phyloP scores from a whole-genome alignment of 1,140 invertebrate genomes.

The Phymorhynchus buccinoides region DNA sequence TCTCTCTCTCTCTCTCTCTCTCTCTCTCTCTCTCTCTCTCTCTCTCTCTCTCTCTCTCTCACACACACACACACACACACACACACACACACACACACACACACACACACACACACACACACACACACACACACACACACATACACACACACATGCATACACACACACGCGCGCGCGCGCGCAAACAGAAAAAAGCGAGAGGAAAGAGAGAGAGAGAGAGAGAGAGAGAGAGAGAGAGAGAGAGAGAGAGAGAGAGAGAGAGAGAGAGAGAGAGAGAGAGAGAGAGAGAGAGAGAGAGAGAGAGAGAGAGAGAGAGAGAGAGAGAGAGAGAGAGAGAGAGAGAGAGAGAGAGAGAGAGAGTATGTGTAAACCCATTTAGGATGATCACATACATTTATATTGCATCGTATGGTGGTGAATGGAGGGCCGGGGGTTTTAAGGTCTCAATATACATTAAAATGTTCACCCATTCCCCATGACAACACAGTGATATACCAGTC shows the following conservation, averaged over 20 bases:
- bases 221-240: background rate
- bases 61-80: background rate
- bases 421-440: too few relatives aligned
- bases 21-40: too few relatives aligned
- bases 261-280: background rate
- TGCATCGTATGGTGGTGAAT: too few relatives aligned
- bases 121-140: background rate
- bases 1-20: too few relatives aligned
- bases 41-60: background rate
- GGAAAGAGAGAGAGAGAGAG: background rate
- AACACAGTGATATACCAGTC: too few relatives aligned
- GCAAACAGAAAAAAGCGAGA: background rate
- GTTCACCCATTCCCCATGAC: too few relatives aligned
- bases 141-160: slow-evolving; percentile 10
- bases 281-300: background rate
- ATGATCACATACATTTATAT: too few relatives aligned
- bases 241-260: background rate
- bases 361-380: too few relatives aligned
- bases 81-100: slow-evolving; percentile 2
- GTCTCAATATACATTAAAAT: too few relatives aligned
- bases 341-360: background rate
- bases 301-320: background rate
- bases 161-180: background rate
- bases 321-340: background rate
- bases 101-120: background rate